Percentiles rank a stretch among this genome's conserved stretches.
Evolutionary conservation across 2,888 invertebrate species (phyloP).

Genomic region (Dicycla oo): DNA sequence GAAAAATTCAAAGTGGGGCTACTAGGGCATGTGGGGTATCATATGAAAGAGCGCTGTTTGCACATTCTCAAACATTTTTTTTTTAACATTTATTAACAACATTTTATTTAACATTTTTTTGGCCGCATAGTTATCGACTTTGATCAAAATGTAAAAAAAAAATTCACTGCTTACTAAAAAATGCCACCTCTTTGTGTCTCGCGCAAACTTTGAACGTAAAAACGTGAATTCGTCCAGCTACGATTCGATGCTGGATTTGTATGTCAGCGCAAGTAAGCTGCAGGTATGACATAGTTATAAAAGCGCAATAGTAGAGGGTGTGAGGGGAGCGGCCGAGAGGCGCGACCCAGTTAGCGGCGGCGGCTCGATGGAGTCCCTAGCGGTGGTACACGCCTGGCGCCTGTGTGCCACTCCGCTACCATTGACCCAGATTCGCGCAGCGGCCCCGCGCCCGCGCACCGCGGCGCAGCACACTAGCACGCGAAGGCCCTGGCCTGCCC

Average conservation of each 20-base stretch:
- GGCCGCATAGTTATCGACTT: no score
- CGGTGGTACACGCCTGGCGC: slow-evolving; percentile 37
- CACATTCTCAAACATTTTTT: no score
- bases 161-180: neutral
- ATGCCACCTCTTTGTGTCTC: neutral
- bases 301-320: slow-evolving; percentile 46
- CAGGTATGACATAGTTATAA: slow-evolving; percentile 60
- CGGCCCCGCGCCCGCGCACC: slow-evolving; percentile 71
- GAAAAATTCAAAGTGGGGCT: no score
- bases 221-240: neutral
- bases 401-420: slow-evolving; percentile 72
- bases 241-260: slow-evolving; percentile 1
- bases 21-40: no score
- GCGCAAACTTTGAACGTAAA: neutral
- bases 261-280: slow-evolving; percentile 10
- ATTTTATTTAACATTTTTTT: no score
- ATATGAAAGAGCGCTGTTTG: no score
- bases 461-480: slow-evolving; percentile 67
- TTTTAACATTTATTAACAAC: no score
- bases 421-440: slow-evolving; percentile 74
- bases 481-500: slow-evolving; percentile 72
- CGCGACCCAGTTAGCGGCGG: slow-evolving; percentile 49
- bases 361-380: slow-evolving; percentile 57
- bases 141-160: no score
- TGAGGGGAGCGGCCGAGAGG: slow-evolving; percentile 44